Evolutionary conservation across 2,888 invertebrate genomes (phyloP).

Genomic region (Caenorhabditis parvicauda): DNA sequence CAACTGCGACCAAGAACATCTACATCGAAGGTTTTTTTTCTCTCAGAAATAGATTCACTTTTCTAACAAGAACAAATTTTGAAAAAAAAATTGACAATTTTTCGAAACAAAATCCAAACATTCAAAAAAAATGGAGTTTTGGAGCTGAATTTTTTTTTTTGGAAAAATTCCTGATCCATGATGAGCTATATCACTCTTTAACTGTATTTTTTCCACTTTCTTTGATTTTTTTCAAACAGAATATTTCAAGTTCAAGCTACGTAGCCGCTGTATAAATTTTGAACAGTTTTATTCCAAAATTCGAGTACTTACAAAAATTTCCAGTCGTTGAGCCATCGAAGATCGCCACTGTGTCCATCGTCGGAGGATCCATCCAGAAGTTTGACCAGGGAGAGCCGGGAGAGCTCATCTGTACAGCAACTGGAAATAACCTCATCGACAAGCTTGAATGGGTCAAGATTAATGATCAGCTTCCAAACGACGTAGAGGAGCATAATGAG

Average conservation of each 20-base stretch:
- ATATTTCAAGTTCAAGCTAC: no score
- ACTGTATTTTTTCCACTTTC: no score
- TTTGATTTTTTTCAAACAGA: no score
- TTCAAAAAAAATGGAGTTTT: no score
- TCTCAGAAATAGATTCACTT: not conserved
- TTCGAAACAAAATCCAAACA: not conserved
- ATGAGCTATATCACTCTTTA: no score
- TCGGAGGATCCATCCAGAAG: constrained; percentile 57
- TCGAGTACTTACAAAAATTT: no score
- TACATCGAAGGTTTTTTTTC: constrained; percentile 58
- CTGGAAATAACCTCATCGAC: constrained; percentile 55
- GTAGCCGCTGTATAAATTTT: no score
- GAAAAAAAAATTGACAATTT: not conserved
- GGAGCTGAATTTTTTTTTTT: no score
- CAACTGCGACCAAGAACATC: constrained; percentile 61
- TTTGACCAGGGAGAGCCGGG: constrained; percentile 53
- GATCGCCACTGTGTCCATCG: constrained; percentile 56
- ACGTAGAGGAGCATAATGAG: constrained; percentile 60
- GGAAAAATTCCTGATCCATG: no score
- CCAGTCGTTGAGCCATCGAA: constrained; percentile 57
- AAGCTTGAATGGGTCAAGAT: constrained; percentile 56
- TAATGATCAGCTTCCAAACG: constrained; percentile 51
- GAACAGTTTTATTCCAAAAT: no score
- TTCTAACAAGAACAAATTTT: no score
- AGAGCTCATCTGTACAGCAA: constrained; percentile 58